Percentiles rank a stretch among this genome's conserved stretches.
These are phyloP conservation scores for Sebastes hopkinsi DNA, from an alignment of 2,797 vertebrate genomes.

Conservation along the genomic window DNA sequence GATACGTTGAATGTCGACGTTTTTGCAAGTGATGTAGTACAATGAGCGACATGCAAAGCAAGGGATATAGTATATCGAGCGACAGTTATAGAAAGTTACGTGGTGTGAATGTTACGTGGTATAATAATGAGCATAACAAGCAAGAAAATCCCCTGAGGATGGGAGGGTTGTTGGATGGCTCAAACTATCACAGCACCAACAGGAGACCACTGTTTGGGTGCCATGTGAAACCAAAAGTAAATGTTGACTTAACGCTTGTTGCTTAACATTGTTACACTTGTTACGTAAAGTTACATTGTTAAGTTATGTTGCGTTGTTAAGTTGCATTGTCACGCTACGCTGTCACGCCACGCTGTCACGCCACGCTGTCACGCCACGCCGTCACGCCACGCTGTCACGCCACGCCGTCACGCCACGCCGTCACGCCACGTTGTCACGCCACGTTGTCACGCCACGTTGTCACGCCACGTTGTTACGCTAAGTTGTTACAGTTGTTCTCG, in stretches of 20 bases:
- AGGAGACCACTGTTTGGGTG: neutral
- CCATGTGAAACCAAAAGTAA: neutral
- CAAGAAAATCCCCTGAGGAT: neutral
- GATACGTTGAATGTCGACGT: neutral
- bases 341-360: too few relatives aligned
- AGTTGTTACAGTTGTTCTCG: too few relatives aligned
- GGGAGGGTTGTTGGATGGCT: neutral
- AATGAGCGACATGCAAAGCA: neutral
- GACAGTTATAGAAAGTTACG: neutral
- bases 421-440: rapidly evolving
- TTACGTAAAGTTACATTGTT: neutral
- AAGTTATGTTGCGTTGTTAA: too few relatives aligned
- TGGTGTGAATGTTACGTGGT: neutral
- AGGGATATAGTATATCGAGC: neutral
- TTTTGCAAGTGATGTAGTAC: neutral
- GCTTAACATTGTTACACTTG: neutral
- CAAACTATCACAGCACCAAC: neutral
- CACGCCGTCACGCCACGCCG: too few relatives aligned
- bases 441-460: rapidly evolving
- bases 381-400: too few relatives aligned
- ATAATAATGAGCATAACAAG: neutral
- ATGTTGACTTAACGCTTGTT: neutral
- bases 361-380: too few relatives aligned
- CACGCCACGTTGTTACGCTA: too few relatives aligned
- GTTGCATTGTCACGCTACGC: too few relatives aligned